Conservation (phyloP, 2,888 invertebrate species). For the Xestoiulus laeticollis region DNA sequence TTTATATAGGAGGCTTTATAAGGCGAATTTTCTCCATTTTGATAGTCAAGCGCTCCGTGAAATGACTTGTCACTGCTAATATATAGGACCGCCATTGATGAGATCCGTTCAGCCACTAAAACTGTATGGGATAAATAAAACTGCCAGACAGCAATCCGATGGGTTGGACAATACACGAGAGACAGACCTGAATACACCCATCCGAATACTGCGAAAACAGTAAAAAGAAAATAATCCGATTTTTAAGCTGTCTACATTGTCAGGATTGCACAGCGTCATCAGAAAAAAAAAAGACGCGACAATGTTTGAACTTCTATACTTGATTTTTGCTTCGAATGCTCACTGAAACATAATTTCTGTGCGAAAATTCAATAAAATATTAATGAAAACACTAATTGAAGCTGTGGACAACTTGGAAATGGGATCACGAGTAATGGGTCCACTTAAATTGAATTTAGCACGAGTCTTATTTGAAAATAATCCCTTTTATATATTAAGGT, state of each 20-base stretch:
- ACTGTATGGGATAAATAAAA: conserved; percentile 34
- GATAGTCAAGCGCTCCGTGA: conserved; percentile 38
- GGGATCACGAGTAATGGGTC: too few relatives aligned
- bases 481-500: too few relatives aligned
- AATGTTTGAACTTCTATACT: too few relatives aligned
- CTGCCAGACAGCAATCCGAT: neutral
- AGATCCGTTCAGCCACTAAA: conserved; percentile 38
- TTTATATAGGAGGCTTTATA: neutral
- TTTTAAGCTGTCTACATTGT: neutral
- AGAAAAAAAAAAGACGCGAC: too few relatives aligned
- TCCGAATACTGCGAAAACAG: neutral
- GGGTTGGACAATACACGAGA: neutral
- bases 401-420: too few relatives aligned
- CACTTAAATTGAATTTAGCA: too few relatives aligned
- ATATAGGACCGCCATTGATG: conserved; percentile 40
- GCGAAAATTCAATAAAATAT: too few relatives aligned
- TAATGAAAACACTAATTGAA: too few relatives aligned
- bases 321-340: too few relatives aligned
- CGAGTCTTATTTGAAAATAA: too few relatives aligned
- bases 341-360: too few relatives aligned
- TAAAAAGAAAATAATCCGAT: conserved; percentile 18
- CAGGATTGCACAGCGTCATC: too few relatives aligned
- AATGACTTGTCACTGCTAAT: conserved; percentile 39
- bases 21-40: conserved; percentile 40
- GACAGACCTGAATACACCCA: neutral